A percentile compares a stretch with the other conserved stretches of the same genome.
Conservation (phyloP, 2,888 invertebrate genomes). For the Isotomurus palustris region DNA sequence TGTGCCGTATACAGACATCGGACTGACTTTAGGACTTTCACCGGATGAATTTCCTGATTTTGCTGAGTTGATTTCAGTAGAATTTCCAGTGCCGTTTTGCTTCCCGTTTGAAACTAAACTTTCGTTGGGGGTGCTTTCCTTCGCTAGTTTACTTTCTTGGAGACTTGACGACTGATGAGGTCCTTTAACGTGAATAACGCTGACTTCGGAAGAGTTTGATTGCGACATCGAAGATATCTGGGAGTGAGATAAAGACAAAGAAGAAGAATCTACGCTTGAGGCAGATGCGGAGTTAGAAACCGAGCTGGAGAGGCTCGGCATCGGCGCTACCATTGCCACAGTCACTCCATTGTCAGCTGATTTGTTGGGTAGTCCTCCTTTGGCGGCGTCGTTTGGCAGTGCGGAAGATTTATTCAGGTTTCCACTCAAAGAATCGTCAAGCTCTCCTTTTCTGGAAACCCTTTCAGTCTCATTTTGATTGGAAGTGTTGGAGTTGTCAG, state of each 20-base stretch:
- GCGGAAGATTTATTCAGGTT: neutral
- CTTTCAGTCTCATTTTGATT: slow-evolving; percentile 12
- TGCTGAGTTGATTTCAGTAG: neutral
- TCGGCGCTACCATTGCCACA: slow-evolving; percentile 67
- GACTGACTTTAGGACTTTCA: slow-evolving; percentile 23
- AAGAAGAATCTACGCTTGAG: slow-evolving; percentile 36
- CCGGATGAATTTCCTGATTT: neutral
- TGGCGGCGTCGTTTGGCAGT: slow-evolving; percentile 2
- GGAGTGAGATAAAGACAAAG: slow-evolving; percentile 21
- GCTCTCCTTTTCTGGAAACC: neutral
- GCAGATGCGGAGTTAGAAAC: slow-evolving; percentile 33
- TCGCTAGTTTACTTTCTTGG: slow-evolving; percentile 1
- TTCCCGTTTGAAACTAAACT: neutral
- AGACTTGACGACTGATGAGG: slow-evolving; percentile 14
- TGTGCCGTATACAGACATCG: slow-evolving; percentile 19
- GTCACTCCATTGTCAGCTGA: slow-evolving; percentile 41
- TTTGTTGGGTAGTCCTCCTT: slow-evolving; percentile 24
- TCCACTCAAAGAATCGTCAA: slow-evolving; percentile 3
- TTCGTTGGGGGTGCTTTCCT: slow-evolving; percentile 10
- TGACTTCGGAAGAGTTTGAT: slow-evolving; percentile 66
- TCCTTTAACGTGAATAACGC: slow-evolving; percentile 60
- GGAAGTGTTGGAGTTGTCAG: slow-evolving; percentile 1
- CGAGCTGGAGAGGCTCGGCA: slow-evolving; percentile 54
- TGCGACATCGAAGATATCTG: slow-evolving; percentile 52
- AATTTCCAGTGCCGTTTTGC: neutral